Evolutionary conservation across 2,888 invertebrate genomes (phyloP), one percentile per base, ranked within the genome.

Genomic region (Lasioglossum malachurum): DNA sequence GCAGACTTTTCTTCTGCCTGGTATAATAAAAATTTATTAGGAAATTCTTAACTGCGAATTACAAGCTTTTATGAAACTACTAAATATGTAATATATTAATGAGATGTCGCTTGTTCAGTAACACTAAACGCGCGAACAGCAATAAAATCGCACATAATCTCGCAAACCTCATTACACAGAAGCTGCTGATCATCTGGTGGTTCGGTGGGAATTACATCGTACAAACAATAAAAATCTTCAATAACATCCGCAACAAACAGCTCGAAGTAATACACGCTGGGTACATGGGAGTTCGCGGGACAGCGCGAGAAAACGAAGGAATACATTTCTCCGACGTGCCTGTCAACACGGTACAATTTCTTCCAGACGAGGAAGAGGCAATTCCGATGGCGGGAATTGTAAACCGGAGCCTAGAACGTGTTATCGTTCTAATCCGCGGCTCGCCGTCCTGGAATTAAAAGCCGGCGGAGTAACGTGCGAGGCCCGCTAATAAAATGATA

Each of bases 401-500:
- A 46, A 86, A 69, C 73, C 38, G 44, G 74, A 73, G 57, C 49
- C 49, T 27, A n/a, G 44, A 23, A 49, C 69, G 78, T 53, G 83
- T 73, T 53, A 41, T 83, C 75, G 69, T 60, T 73, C 71, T 81
- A 81, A 86, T 84, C 60, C 73, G 60, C 67, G 73, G 67, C 23
- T 41, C 23, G 23, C 27, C 41, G 74, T 46, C 41, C 5, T 41
- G n/a, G 49, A 77, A 76, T 87, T 80, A 76, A 82, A 84, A 80
- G 75, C 71, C 69, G 49, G 49, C 44, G 35, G 19, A 27, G 14
- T 19, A 19, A 12, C 19, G 78, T 49, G 77, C 12, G 69, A 64
- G 69, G 77, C 14, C 73, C 44, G 78, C 75, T 89, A 88, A 88
- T 90, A 76, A 90, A 89, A 90, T 83, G 87, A 88, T 90, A 88